Conservation (phyloP, 2,113 vertebrate genomes). For the Podarcis cretensis region DNA sequence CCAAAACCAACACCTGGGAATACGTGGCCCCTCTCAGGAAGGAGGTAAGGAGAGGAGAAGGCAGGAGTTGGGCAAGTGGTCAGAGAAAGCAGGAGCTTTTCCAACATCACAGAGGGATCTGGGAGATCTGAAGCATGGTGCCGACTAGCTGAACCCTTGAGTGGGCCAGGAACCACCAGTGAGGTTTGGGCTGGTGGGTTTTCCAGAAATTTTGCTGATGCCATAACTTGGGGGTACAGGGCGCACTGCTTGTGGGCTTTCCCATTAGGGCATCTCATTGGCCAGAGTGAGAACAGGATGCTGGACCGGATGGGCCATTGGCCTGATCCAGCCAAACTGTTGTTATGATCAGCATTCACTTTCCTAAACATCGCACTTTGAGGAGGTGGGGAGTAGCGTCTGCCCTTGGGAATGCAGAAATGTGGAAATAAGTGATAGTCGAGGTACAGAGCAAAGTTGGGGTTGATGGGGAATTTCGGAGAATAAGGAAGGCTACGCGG, state of each 20-base stretch:
- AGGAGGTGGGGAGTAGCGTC: background rate
- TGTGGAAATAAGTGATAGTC: background rate
- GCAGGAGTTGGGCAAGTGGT: background rate
- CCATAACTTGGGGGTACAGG: background rate
- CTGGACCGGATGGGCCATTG: too few relatives aligned
- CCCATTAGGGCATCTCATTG: too few relatives aligned
- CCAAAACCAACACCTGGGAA: conserved; percentile 90
- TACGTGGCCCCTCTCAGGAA: conserved; percentile 87
- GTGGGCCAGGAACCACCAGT: background rate
- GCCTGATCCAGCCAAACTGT: too few relatives aligned
- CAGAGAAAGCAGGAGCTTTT: background rate
- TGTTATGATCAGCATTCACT: background rate
- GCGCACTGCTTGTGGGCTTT: too few relatives aligned
- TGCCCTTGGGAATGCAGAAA: background rate
- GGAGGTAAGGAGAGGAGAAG: conserved; percentile 80
- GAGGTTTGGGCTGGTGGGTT: background rate
- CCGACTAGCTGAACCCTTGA: background rate
- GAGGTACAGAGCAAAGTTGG: background rate
- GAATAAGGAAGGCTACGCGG: background rate
- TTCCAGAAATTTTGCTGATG: background rate
- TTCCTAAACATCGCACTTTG: background rate
- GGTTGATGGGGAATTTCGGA: background rate
- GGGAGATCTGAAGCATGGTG: background rate
- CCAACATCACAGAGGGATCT: background rate
- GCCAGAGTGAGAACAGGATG: too few relatives aligned